These are phyloP conservation scores for Hypena proboscidalis DNA, from an alignment of 2,888 invertebrate genomes.

Conservation along the genomic window DNA sequence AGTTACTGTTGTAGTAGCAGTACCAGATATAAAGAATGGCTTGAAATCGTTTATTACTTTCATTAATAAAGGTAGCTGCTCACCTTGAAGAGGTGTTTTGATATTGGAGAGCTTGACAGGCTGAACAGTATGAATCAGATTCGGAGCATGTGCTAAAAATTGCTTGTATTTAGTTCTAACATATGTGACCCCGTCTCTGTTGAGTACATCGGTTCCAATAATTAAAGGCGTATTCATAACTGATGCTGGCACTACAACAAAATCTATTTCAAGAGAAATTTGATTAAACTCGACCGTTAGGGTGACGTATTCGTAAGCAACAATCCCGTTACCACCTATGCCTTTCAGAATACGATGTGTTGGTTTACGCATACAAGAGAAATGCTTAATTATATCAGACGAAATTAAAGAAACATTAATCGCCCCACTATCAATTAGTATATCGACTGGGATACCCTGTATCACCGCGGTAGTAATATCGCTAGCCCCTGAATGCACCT, in stretches of 20 bases:
- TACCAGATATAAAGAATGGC: background rate
- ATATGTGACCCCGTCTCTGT: too few species aligned
- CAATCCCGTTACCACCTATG: too few species aligned
- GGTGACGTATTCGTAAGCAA: background rate
- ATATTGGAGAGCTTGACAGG: background rate
- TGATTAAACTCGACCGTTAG: background rate
- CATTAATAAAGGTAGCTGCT: background rate
- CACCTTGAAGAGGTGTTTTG: background rate
- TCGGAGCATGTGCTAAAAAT: too few species aligned
- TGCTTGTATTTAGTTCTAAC: too few species aligned
- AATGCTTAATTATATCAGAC: background rate
- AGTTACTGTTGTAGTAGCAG: background rate
- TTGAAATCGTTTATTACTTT: background rate
- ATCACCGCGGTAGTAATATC: slow-evolving; percentile 4
- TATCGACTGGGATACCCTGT: slow-evolving; percentile 7
- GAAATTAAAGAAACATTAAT: slow-evolving; percentile 5
- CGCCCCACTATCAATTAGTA: slow-evolving; percentile 5
- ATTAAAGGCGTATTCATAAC: too few species aligned
- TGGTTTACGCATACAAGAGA: background rate
- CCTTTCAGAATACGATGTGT: background rate
- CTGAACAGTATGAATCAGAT: background rate
- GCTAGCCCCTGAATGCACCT: too few species aligned
- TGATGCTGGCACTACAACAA: background rate
- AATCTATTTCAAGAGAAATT: background rate
- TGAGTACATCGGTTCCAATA: too few species aligned